Evolutionary conservation across 2,113 vertebrate genomes (phyloP), one percentile per base, ranked within the genome.

Genomic region (Cinclus cinclus): DNA sequence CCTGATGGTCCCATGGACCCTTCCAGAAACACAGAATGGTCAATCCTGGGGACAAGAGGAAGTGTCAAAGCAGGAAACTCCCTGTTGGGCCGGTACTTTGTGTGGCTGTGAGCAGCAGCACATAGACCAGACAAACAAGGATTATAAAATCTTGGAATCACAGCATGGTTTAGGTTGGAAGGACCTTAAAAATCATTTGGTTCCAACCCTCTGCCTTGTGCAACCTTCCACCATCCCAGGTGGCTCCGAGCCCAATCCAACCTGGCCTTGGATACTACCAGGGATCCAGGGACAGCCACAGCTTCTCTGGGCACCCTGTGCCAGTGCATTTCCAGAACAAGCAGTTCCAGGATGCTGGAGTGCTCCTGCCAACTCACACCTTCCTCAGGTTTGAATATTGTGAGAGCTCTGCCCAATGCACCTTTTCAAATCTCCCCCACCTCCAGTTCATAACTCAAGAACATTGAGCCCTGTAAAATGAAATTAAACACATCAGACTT

Each of bases 241-340:
- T 1, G 6, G 52, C 27, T 74, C 44, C 1, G 0, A 58, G 58
- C 20, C n/a, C 16, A 0, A 0, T 35, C 49, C 50, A 71, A 0
- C 44, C 52, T 59, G 76, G 50, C 59, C 76, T 28, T 13, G 60
- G 60, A 11, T 68, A 67, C 23, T 44, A 2, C 19, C 52, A 81
- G 59, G 44, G 44, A 50, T 37, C 19, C 58, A 46, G 50, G 25
- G 52, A 39, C 37, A 82, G 87, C 60, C 69, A 20, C 60, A 59
- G 37, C 44, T 81, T 0, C 60, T 74, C 60, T n/a, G 68, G 37
- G 37, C 52, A 74, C 1, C 62, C 53, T 60, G 53, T 47, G 46
- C 39, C 69, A 41, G 12, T 5, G 62, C 46, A 68, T 35, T 41
- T 68, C n/a, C 69, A 68, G 46, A 82, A 53, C 11, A 52, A 21